Evolutionary conservation across 2,797 vertebrate species (phyloP).

Genomic region (Propithecus deckenii): DNA sequence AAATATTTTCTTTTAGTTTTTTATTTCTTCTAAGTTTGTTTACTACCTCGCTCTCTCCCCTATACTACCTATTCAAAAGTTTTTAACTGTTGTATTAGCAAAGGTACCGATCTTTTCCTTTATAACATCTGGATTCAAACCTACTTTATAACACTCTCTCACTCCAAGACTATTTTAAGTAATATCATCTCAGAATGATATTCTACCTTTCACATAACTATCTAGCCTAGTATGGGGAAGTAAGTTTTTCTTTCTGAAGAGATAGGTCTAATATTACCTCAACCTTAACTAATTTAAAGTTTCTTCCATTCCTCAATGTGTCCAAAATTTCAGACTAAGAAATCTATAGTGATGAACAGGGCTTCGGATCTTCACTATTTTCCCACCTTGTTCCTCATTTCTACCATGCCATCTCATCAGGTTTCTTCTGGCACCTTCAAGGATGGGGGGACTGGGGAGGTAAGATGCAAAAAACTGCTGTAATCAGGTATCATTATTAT

Average conservation of each 20-base stretch:
- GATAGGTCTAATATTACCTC: background rate
- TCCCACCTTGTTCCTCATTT: background rate
- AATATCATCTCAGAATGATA: background rate
- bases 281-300: background rate
- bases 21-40: slow-evolving; percentile 27
- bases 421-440: background rate
- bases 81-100: slow-evolving; percentile 32
- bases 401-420: background rate
- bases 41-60: background rate
- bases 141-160: background rate
- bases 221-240: background rate
- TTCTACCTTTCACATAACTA: background rate
- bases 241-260: background rate
- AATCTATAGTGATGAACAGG: background rate
- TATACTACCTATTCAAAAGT: background rate
- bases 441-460: background rate
- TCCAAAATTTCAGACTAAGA: background rate
- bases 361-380: background rate
- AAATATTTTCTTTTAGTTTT: slow-evolving; percentile 47
- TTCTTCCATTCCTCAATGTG: background rate
- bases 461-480: background rate
- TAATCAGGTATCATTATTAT: background rate
- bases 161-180: background rate
- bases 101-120: background rate
- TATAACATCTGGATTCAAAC: background rate